Conservation (phyloP, 2,888 invertebrate genomes). For the Ochropleura leucogaster region DNA sequence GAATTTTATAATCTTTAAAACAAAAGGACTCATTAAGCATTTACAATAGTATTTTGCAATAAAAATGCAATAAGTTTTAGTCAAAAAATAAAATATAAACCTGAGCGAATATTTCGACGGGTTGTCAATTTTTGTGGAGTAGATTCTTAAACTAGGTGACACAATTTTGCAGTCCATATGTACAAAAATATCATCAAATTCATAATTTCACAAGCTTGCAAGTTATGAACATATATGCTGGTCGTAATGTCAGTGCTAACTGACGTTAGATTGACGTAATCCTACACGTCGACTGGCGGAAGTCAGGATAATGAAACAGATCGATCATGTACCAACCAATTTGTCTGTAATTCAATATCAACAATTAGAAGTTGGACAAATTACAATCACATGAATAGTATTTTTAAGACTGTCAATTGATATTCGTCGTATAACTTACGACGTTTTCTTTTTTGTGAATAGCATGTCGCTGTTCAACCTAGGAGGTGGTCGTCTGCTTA, state of each 20-base stretch:
- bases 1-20: too few relatives aligned
- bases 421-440: neutral
- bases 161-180: neutral
- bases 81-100: too few relatives aligned
- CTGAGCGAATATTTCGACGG: too few relatives aligned
- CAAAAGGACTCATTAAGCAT: too few relatives aligned
- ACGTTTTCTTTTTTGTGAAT: neutral
- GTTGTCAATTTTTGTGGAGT: too few relatives aligned
- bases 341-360: slow-evolving; percentile 27
- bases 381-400: neutral
- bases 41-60: too few relatives aligned
- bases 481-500: too few relatives aligned
- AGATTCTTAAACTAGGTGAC: neutral
- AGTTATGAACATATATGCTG: neutral
- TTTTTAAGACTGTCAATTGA: neutral
- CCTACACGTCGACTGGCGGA: slow-evolving; percentile 6
- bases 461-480: too few relatives aligned
- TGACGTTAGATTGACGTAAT: slow-evolving; percentile 44
- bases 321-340: slow-evolving; percentile 29
- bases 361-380: slow-evolving; percentile 17
- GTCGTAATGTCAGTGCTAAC: slow-evolving; percentile 24
- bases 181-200: neutral
- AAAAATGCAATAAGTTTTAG: too few relatives aligned
- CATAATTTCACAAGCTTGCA: neutral
- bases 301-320: slow-evolving; percentile 37